A percentile compares a stretch with the other conserved stretches of the same genome.
These are phyloP conservation scores for Homalodisca vitripennis DNA, from an alignment of 1,140 invertebrate genomes.

Conservation along the genomic window DNA sequence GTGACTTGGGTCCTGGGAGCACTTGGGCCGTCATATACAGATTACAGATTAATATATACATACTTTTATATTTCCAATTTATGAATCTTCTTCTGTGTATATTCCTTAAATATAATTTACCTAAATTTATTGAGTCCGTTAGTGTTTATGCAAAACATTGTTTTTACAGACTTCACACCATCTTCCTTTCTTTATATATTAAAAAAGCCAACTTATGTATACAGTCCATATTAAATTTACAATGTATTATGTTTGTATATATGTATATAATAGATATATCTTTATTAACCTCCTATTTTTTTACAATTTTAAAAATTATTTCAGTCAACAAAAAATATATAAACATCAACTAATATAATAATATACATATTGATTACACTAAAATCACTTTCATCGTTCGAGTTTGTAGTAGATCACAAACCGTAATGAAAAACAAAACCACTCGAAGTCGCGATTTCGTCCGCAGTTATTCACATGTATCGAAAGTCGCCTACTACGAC, in stretches of 20 bases:
- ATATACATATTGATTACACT: slow-evolving; percentile 3
- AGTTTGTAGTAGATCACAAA: not conserved
- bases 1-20: too few species aligned
- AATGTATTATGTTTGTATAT: slow-evolving; percentile 10
- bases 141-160: not conserved
- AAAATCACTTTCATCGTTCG: not conserved
- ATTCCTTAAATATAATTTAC: slow-evolving; percentile 18
- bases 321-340: slow-evolving; percentile 26
- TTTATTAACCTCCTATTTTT: slow-evolving; percentile 19
- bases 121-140: slow-evolving; percentile 21
- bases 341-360: slow-evolving; percentile 19
- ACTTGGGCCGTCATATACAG: too few species aligned
- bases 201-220: slow-evolving; percentile 20
- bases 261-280: slow-evolving; percentile 15
- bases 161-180: slow-evolving; percentile 20
- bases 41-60: slow-evolving; percentile 19
- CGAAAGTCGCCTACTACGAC: not conserved
- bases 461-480: not conserved
- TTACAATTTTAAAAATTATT: slow-evolving; percentile 10
- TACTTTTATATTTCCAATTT: slow-evolving; percentile 17
- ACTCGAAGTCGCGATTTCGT: slow-evolving; percentile 15
- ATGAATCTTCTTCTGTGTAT: slow-evolving; percentile 18
- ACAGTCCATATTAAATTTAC: not conserved
- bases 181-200: slow-evolving; percentile 12
- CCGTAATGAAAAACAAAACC: slow-evolving; percentile 8